Conservation (phyloP, 2,797 vertebrate genomes). For the Pempheris klunzingeri region DNA sequence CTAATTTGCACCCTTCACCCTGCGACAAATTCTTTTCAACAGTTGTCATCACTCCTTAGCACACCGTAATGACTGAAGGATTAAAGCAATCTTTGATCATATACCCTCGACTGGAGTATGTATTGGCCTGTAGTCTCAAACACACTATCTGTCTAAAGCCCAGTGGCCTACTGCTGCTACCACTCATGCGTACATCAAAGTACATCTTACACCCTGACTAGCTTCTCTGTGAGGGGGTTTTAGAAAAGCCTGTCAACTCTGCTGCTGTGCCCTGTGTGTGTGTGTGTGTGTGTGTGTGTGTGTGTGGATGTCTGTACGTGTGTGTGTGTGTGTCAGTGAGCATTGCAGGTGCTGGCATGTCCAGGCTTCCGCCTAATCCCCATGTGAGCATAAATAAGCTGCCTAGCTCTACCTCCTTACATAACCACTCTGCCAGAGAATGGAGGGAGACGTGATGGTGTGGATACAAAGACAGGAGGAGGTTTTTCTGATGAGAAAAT, state of each 20-base stretch:
- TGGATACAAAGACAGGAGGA: slow-evolving; percentile 19
- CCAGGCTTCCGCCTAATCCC: slow-evolving; percentile 70
- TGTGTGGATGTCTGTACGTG: slow-evolving; percentile 26
- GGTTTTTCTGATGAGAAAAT: slow-evolving; percentile 1
- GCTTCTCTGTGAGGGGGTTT: slow-evolving; percentile 20
- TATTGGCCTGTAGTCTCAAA: slow-evolving; percentile 18
- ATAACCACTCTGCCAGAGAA: slow-evolving; percentile 60
- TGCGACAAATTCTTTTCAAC: background rate
- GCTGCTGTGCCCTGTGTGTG: slow-evolving; percentile 33
- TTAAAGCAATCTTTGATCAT: slow-evolving; percentile 1
- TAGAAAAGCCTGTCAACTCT: slow-evolving; percentile 49
- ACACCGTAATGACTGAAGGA: background rate
- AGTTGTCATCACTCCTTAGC: background rate
- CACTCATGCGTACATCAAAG: slow-evolving; percentile 37
- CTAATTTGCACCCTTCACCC: background rate
- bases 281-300: slow-evolving; percentile 24
- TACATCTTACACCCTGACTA: slow-evolving; percentile 10
- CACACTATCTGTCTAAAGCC: slow-evolving; percentile 19
- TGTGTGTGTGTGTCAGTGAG: slow-evolving; percentile 36
- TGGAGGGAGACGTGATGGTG: slow-evolving; percentile 43
- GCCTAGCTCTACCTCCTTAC: slow-evolving; percentile 66
- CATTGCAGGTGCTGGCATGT: slow-evolving; percentile 66
- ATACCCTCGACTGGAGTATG: background rate
- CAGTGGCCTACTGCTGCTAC: slow-evolving; percentile 14
- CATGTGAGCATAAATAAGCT: slow-evolving; percentile 73